Percentiles rank a stretch among this genome's conserved stretches.
phyloP scores from a whole-genome alignment of 2,888 invertebrate species.

The Stenodera caucasica region DNA sequence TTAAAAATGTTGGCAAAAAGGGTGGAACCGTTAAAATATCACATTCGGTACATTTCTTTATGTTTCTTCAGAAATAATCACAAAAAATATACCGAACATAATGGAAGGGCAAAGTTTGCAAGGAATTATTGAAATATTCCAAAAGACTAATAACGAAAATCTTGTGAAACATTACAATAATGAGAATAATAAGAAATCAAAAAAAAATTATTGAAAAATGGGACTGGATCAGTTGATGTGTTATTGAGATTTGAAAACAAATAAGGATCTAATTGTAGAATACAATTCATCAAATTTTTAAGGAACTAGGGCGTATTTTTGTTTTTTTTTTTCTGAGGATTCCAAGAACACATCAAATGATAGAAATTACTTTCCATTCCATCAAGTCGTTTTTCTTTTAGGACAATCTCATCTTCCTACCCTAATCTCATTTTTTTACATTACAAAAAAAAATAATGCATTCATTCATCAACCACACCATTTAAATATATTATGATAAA shows the following conservation, averaged over 20 bases:
- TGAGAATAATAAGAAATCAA: neutral
- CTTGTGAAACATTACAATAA: neutral
- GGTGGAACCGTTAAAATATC: neutral
- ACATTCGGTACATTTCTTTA: neutral
- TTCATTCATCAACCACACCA: neutral
- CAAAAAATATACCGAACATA: neutral
- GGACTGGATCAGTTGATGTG: conserved; percentile 50
- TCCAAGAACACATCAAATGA: conserved; percentile 50
- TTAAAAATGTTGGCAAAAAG: neutral
- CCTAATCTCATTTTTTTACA: neutral
- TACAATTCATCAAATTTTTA: too few relatives aligned
- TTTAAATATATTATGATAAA: too few relatives aligned
- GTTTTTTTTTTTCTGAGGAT: conserved; percentile 24
- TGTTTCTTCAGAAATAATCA: neutral
- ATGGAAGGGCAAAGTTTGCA: neutral
- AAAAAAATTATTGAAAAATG: neutral
- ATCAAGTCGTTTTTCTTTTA: neutral
- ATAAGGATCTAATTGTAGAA: conserved; percentile 5
- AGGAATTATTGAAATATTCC: neutral
- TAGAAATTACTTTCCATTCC: conserved; percentile 14
- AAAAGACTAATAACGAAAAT: neutral
- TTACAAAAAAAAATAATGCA: neutral
- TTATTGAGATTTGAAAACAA: conserved; percentile 40
- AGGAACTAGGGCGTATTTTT: neutral
- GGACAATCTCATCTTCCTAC: neutral